These are phyloP conservation scores for Lycaon pictus DNA, from an alignment of 2,113 vertebrate species.

Conservation along the genomic window DNA sequence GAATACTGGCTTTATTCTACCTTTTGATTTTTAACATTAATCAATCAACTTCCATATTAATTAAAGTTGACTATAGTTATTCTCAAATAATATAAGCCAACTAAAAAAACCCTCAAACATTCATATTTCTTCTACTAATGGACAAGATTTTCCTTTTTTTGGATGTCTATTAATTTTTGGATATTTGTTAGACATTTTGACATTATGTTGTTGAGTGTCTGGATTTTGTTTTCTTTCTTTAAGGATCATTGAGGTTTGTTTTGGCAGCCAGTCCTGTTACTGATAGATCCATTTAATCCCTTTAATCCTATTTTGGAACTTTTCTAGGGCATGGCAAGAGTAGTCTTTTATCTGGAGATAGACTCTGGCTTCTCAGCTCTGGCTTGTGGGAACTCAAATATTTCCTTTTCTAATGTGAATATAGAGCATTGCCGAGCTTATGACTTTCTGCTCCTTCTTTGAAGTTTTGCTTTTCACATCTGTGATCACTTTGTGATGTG, in stretches of 20 bases:
- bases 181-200: neutral
- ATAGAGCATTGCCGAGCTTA: neutral
- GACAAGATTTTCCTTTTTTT: neutral
- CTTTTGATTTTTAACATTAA: slow-evolving; percentile 8
- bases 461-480: neutral
- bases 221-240: neutral
- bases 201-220: neutral
- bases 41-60: neutral
- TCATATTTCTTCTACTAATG: neutral
- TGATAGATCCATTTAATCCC: neutral
- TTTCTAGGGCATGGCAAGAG: neutral
- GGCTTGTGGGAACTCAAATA: neutral
- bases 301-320: neutral
- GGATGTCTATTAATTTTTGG: neutral
- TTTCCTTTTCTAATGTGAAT: neutral
- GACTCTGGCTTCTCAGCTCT: neutral
- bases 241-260: neutral
- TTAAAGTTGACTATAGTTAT: slow-evolving; percentile 20
- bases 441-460: neutral
- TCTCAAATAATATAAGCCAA: slow-evolving; percentile 51
- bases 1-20: neutral
- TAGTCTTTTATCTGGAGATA: neutral
- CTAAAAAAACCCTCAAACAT: neutral
- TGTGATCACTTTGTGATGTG: neutral
- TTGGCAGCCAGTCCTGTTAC: neutral